Base-by-base conservation (phyloP, 2,113 vertebrate genomes). In the Engraulis encrasicolus region DNA sequence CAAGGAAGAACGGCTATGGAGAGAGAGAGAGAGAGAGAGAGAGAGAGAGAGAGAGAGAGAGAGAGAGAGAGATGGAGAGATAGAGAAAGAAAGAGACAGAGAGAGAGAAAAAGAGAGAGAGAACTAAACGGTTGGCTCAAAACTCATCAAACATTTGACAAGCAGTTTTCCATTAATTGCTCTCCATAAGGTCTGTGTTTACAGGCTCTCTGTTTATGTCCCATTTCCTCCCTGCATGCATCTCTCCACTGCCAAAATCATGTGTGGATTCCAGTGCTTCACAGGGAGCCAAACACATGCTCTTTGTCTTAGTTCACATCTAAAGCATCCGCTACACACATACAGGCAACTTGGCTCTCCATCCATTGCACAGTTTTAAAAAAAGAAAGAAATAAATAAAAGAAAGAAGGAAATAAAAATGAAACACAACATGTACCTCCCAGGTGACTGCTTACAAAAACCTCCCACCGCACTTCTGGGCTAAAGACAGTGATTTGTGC, bases 401-500 rank as follows among this genome's bases (percentile, higher is more conserved):
- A 71, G 15, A 31, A 74, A 74, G 3, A 45, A 45, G 9, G 3
- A 45, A 45, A 45, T 45, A 45, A 45, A 79, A 78, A 74, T 19
- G 27, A 48, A 52, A 23, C 50, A 80, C 49, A 52, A 34, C 50
- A 81, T 74, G 17, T 31, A 4, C n/a, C 52, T 85, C 78, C 61
- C 85, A 50, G 79, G n/a, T 38, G 54, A 85, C 89, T 88, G 82
- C 81, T 54, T 79, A 81, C 78, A 54, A 77, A n/a, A 58, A 40
- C 85, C 87, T 86, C 89, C 86, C 84, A 50, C 54, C 6, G 86
- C 86, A 86, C 81, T 83, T 88, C 77, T 23, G 11, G 27, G 58
- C 86, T 88, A 87, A 91, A 90, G 84, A 88, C 86, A 85, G 85
- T 81, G 84, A 87, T 91, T 88, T 91, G 89, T 89, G 88, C 88